These are phyloP conservation scores for Capricornis sumatraensis DNA, from an alignment of 2,113 vertebrate species.

Conservation along the genomic window DNA sequence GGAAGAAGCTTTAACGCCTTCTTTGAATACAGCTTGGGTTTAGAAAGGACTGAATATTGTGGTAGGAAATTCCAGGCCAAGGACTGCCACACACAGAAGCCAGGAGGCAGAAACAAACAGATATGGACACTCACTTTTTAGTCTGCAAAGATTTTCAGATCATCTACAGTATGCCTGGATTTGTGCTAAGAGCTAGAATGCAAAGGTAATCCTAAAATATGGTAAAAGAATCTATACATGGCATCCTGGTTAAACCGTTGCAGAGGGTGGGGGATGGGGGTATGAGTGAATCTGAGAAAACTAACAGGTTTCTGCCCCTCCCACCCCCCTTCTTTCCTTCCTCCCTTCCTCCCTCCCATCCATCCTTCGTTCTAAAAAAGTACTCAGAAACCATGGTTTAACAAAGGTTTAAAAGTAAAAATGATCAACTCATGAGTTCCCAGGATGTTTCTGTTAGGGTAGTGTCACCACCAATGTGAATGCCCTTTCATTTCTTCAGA, in stretches of 20 bases:
- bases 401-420: not conserved
- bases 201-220: not conserved
- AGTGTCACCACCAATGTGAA: rapidly evolving
- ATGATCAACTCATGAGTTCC: not conserved
- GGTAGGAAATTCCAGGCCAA: not conserved
- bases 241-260: not conserved
- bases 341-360: not conserved
- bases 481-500: not conserved
- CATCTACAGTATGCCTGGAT: rapidly evolving
- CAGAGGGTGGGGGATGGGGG: no score
- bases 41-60: not conserved
- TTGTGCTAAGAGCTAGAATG: not conserved
- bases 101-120: rapidly evolving
- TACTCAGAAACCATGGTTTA: not conserved
- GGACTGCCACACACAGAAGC: rapidly evolving
- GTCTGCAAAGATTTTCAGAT: no score
- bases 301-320: not conserved
- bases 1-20: no score
- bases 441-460: not conserved
- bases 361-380: not conserved
- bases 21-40: not conserved
- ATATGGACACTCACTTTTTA: rapidly evolving
- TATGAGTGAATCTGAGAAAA: not conserved
- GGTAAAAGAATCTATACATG: rapidly evolving
- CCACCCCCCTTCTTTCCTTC: rapidly evolving